Base-by-base conservation (phyloP, 2,888 invertebrate species). In the Athetis lepigone region DNA sequence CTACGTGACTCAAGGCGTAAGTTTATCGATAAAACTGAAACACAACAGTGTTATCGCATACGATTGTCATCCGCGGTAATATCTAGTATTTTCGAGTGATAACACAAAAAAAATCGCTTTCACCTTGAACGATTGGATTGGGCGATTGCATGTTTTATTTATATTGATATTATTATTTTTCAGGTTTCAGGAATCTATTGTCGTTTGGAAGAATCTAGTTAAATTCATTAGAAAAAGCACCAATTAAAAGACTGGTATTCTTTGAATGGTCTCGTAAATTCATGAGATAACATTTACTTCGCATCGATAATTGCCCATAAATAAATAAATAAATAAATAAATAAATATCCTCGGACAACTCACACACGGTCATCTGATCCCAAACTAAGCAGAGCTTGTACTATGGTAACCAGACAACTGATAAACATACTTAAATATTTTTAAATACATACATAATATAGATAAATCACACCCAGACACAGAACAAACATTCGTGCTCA, bases 1-100 rank as follows among this genome's bases (percentile, higher is more conserved):
- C 80, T 93, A 94, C 94, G 94, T 94, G 94, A 93, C 92, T 92
- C 88, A 90, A 92, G 87, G 77, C 87, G 80, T 76, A 62, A 63
- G 75, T 83, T 83, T 90, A 89, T 90, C 91, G 90, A 87, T 90
- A 91, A 89, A 86, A 84, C 85, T 82, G 86, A 85, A 90, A 90
- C 88, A 91, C 84, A 90, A 90, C 88, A 88, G 71, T 86, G 85
- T 91, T 94, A 94, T 94, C 93, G 86, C 73, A 60, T 69, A 80
- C 84, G 87, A 90, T 91, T 90, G 88, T 85, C 86, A 89, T 84
- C 86, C 83, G 79, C 83, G 78, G 83, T 84, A 82, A 82, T 86
- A 86, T 87, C 79, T 81, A 81, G 81, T 87, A 87, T 88, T 90
- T 90, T 89, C 69, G 78, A 84, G 75, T 84, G 91, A 92, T 91